A percentile compares a stretch with the other conserved stretches of the same genome.
These are phyloP conservation scores for Chrysochloris asiatica DNA, from an alignment of 2,113 vertebrate species.

Conservation along the genomic window DNA sequence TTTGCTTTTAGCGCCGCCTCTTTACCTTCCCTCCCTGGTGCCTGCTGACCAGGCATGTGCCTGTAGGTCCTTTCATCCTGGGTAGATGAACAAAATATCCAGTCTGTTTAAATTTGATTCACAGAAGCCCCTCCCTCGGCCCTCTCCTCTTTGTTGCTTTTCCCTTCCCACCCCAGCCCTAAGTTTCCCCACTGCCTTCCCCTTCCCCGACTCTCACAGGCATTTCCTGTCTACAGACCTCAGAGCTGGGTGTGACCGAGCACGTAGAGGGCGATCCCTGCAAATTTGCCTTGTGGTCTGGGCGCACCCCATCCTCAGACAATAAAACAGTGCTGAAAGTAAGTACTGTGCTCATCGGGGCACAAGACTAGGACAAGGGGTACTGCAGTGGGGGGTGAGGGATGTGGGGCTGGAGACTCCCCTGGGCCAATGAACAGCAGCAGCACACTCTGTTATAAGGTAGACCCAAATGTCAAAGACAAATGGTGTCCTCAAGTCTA, in stretches of 20 bases:
- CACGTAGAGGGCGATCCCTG: conserved; percentile 99
- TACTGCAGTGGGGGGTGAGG: background rate
- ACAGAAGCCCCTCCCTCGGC: conserved; percentile 79
- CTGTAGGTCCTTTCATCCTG: conserved; percentile 63
- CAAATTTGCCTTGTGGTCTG: conserved; percentile 98
- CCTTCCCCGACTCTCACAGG: conserved; percentile 82
- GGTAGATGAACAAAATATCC: conserved; percentile 58
- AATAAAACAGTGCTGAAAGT: conserved; percentile 99
- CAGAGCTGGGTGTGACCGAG: conserved; percentile 97
- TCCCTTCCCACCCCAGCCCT: conserved; percentile 79
- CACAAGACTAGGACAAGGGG: background rate
- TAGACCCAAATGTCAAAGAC: background rate
- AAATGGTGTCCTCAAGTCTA: background rate
- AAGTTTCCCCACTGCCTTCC: conserved; percentile 77
- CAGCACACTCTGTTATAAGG: background rate
- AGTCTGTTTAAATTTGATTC: conserved; percentile 73
- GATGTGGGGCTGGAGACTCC: background rate
- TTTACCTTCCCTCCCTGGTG: conserved; percentile 53
- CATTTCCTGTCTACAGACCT: conserved; percentile 90
- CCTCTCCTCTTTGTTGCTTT: conserved; percentile 78
- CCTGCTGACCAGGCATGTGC: conserved; percentile 55
- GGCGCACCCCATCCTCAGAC: conserved; percentile 97
- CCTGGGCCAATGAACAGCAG: background rate
- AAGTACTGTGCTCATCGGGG: conserved; percentile 56
- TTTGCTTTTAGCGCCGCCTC: conserved; percentile 50